phyloP scores from a whole-genome alignment of 2,888 invertebrate species.

The Hydraecia micacea region DNA sequence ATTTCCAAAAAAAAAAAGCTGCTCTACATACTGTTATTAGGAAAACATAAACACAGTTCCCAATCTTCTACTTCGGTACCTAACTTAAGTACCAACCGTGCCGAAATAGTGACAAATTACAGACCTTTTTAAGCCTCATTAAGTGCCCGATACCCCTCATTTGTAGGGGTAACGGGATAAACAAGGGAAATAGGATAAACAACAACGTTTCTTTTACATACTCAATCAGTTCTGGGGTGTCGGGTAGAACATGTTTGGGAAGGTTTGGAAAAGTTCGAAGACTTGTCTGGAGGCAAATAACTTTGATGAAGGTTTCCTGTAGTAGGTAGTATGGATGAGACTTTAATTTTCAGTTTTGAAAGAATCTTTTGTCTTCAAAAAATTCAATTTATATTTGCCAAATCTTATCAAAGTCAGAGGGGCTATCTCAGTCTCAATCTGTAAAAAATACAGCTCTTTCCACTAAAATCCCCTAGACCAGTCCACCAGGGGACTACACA shows the following conservation, averaged over 20 bases:
- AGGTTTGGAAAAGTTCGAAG: neutral
- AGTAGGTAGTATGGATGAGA: neutral
- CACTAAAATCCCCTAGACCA: too few species aligned
- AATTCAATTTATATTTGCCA: neutral
- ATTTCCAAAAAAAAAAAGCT: neutral
- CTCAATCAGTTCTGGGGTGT: conserved; percentile 52
- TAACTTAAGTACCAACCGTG: conserved; percentile 15
- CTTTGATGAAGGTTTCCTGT: neutral
- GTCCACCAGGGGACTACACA: too few species aligned
- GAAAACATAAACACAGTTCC: neutral
- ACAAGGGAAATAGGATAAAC: conserved; percentile 44
- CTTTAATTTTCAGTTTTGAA: neutral
- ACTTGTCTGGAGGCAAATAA: neutral
- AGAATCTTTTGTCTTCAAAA: neutral
- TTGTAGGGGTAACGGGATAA: conserved; percentile 57
- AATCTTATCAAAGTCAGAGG: neutral
- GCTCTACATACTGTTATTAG: neutral
- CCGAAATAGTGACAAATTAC: conserved; percentile 46
- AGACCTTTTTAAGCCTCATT: conserved; percentile 62
- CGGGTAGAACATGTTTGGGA: conserved; percentile 24
- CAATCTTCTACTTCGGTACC: conserved; percentile 21
- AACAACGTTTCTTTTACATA: conserved; percentile 50
- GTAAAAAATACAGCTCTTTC: too few species aligned
- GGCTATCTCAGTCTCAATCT: too few species aligned
- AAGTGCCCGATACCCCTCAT: conserved; percentile 48